A percentile compares a stretch with the other conserved stretches of the same genome.
These are phyloP conservation scores for Phalera bucephala DNA, from an alignment of 2,888 invertebrate genomes.

Conservation along the genomic window DNA sequence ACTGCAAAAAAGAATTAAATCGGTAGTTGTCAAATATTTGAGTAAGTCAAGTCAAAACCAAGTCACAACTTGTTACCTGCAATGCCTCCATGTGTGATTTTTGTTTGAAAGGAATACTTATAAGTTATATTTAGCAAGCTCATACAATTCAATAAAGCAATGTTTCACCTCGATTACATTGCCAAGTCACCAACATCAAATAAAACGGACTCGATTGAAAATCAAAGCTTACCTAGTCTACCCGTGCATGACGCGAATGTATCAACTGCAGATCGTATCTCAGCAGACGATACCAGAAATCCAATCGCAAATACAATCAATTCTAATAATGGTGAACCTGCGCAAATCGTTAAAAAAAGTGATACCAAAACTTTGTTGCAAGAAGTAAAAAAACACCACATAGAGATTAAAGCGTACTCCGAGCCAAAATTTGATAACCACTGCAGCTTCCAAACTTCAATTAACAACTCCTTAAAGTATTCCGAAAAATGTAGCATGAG, in stretches of 20 bases:
- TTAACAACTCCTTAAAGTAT: slow-evolving; percentile 8
- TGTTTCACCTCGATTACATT: slow-evolving; percentile 8
- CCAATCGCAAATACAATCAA: slow-evolving; percentile 3
- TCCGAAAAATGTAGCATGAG: slow-evolving; percentile 10
- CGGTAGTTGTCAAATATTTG: too few species aligned
- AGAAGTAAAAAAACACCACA: slow-evolving; percentile 6
- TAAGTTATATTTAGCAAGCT: too few species aligned
- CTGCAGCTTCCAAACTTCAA: slow-evolving; percentile 7
- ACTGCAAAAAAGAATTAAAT: too few species aligned
- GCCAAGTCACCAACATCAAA: slow-evolving; percentile 19
- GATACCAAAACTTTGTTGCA: slow-evolving; percentile 2
- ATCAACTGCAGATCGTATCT: slow-evolving; percentile 1
- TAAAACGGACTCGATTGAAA: slow-evolving; percentile 48
- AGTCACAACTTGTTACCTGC: too few species aligned
- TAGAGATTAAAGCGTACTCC: slow-evolving; percentile 19
- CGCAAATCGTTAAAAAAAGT: slow-evolving; percentile 2
- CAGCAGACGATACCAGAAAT: slow-evolving; percentile 2
- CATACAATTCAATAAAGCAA: too few species aligned
- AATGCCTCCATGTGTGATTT: too few species aligned
- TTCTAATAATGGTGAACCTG: slow-evolving; percentile 1
- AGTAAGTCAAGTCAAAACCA: too few species aligned
- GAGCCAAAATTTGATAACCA: slow-evolving; percentile 15
- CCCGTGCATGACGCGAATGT: slow-evolving; percentile 23
- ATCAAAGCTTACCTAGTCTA: slow-evolving; percentile 43
- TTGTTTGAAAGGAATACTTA: too few species aligned